phyloP scores from a whole-genome alignment of 2,113 vertebrate species.

The Pyrgilauda ruficollis region DNA sequence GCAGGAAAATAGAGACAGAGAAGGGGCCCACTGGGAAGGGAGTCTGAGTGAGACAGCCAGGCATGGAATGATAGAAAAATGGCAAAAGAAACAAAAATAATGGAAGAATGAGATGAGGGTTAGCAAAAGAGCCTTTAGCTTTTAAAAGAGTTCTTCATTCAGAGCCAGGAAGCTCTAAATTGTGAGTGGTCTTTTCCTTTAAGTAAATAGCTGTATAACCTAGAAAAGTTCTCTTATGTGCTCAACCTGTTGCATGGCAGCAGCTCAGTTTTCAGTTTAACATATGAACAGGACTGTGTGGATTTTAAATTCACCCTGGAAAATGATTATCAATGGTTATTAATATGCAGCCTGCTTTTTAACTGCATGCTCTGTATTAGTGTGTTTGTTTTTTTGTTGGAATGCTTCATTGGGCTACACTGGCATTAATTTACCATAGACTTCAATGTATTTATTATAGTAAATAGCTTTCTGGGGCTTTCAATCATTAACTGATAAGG shows the following conservation, averaged over 20 bases:
- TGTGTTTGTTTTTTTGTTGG: background rate
- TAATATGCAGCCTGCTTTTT: background rate
- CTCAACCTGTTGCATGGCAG: background rate
- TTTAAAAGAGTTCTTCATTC: background rate
- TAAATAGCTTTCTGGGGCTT: conserved; percentile 12
- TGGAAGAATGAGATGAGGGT: background rate
- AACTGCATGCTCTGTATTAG: background rate
- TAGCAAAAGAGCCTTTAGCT: background rate
- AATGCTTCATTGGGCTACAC: background rate
- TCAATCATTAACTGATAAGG: conserved; percentile 40
- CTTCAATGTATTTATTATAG: conserved; percentile 1
- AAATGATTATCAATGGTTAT: background rate
- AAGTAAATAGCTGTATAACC: background rate
- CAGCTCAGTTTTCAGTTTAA: background rate
- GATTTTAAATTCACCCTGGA: background rate
- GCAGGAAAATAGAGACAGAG: background rate
- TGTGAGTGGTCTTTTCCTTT: background rate
- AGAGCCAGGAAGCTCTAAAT: background rate
- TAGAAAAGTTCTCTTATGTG: background rate
- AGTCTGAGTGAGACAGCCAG: background rate
- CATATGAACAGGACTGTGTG: background rate
- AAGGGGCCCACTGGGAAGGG: background rate
- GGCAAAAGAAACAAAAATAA: background rate
- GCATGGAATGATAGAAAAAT: background rate
- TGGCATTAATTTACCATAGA: background rate